Evolutionary conservation across 1,140 invertebrate species (phyloP).

Genomic region (Condylostylus longicornis): DNA sequence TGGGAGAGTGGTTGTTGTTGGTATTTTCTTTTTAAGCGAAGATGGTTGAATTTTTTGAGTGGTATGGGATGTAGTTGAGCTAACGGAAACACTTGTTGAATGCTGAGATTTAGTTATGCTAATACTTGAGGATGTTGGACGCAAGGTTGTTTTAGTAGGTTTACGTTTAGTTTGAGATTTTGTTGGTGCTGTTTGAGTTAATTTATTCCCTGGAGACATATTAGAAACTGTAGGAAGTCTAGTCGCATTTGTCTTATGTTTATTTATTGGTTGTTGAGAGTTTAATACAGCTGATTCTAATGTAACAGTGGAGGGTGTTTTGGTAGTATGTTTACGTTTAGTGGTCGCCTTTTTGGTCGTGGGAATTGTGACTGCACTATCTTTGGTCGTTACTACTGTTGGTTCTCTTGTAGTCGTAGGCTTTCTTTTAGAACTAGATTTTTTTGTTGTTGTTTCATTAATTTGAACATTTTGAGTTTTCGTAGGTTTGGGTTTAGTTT

Average conservation of each 20-base stretch:
- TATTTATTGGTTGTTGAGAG: slow-evolving; percentile 9
- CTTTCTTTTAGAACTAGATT: neutral
- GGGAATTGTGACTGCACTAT: slow-evolving; percentile 27
- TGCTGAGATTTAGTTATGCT: neutral
- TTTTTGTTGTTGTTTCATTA: slow-evolving; percentile 7
- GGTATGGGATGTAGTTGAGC: slow-evolving; percentile 21
- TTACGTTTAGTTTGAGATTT: slow-evolving; percentile 4
- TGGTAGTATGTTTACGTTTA: slow-evolving; percentile 22
- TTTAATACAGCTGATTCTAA: neutral
- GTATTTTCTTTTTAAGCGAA: slow-evolving; percentile 18
- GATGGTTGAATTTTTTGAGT: slow-evolving; percentile 24
- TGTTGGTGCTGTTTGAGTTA: slow-evolving; percentile 10
- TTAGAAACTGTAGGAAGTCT: slow-evolving; percentile 13
- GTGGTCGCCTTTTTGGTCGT: slow-evolving; percentile 6
- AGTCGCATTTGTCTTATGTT: slow-evolving; percentile 12
- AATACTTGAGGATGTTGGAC: slow-evolving; percentile 7
- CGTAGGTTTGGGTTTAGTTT: slow-evolving; percentile 13
- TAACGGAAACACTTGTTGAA: slow-evolving; percentile 20
- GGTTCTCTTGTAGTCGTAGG: slow-evolving; percentile 6
- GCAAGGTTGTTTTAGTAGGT: slow-evolving; percentile 5
- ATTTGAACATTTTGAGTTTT: slow-evolving; percentile 12
- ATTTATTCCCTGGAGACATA: slow-evolving; percentile 12
- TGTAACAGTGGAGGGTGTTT: slow-evolving; percentile 11
- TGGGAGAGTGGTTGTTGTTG: slow-evolving; percentile 17
- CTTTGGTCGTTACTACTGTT: slow-evolving; percentile 10